Conservation (phyloP, 2,113 vertebrate genomes). For the Oreotragus oreotragus region DNA sequence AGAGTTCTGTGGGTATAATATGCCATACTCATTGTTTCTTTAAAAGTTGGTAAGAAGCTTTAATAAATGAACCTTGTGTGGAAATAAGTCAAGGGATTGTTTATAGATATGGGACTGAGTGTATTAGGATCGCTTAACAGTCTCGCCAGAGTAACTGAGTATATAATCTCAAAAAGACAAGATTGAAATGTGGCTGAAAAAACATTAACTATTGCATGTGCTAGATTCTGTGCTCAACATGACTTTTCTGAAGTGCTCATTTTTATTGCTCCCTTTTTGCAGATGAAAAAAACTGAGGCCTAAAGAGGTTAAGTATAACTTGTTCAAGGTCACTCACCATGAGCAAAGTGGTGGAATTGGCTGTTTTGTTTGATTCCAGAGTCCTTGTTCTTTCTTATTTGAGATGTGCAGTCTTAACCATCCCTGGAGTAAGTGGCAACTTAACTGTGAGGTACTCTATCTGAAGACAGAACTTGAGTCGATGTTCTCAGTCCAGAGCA, state of each 20-base stretch:
- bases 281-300: background rate
- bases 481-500: background rate
- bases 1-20: background rate
- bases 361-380: background rate
- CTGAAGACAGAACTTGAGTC: background rate
- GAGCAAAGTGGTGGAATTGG: background rate
- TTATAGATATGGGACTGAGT: background rate
- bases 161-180: background rate
- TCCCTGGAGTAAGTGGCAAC: background rate
- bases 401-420: background rate
- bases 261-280: background rate
- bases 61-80: background rate
- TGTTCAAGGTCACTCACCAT: background rate
- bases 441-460: background rate
- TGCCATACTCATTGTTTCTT: background rate
- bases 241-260: background rate
- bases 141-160: background rate
- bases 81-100: background rate
- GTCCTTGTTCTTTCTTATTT: background rate
- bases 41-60: background rate
- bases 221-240: background rate
- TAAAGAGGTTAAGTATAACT: background rate
- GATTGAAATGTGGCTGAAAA: background rate
- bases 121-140: background rate
- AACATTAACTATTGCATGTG: background rate